Evolutionary conservation across 2,797 vertebrate genomes (phyloP), one percentile per base, ranked within the genome.

Genomic region (Fistularia tabacaria): DNA sequence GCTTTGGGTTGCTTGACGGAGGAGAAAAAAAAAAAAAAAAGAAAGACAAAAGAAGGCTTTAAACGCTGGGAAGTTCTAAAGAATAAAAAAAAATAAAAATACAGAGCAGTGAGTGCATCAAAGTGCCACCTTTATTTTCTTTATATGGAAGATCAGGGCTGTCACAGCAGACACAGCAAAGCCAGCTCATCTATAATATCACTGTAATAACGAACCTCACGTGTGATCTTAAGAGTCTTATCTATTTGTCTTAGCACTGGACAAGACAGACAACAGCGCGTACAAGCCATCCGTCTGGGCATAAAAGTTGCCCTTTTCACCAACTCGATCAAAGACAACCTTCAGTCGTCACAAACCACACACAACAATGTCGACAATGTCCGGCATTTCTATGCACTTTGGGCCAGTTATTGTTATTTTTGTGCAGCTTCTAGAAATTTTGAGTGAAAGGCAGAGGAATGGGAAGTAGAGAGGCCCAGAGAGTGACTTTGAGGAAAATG

Each of bases 1-100:
- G 51, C 71, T 92, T 98, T 8, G 90, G 85, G 54, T 89, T 81
- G 62, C 92, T 94, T 80, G 4, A 76, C 56, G 71, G 10, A 7
- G 47, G 46, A 11, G 13, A 1, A 40, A 12, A 14, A 1, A 39
- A 2, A 13, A 37, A 61, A 7, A 1, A 0, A 40, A 10, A 7
- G 39, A 10, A 1, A 10, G 39, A 10, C 8, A 10, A 10, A 6
- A 6, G 39, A 10, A 10, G 39, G 39, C 40, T 51, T 63, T 12
- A 11, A 9, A 44, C n/a, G 2, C 13, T 44, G 9, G 7, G 11
- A 4, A 36, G 44, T 14, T 38, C 9, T 39, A 10, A 51, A 38
- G 44, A 4, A 10, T 46, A 51, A 7, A 14, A 8, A 40, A 40
- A 40, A 8, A 40, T n/a, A n/a, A 8, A 40, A 40, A 40, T 40